A percentile compares a stretch with the other conserved stretches of the same genome.
Conservation (phyloP, 2,888 invertebrate species). For the Ephialtes manifestator region DNA sequence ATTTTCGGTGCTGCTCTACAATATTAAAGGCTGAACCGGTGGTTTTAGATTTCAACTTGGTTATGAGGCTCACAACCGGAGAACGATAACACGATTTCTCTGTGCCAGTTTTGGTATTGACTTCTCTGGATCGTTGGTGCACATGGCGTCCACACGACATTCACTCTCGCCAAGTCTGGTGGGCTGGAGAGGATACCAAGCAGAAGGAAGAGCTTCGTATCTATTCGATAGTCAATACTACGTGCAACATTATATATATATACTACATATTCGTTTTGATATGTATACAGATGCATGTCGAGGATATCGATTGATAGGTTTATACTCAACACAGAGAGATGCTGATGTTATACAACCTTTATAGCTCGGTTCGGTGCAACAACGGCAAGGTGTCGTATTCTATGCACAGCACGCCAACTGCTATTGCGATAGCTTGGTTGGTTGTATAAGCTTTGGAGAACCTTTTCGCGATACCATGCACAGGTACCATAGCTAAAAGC, state of each 20-base stretch:
- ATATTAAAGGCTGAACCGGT: neutral
- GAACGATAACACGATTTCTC: constrained; percentile 34
- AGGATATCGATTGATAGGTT: constrained; percentile 38
- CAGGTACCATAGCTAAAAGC: neutral
- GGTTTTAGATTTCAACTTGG: neutral
- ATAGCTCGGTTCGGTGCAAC: constrained; percentile 45
- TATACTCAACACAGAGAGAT: constrained; percentile 31
- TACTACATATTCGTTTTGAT: constrained; percentile 30
- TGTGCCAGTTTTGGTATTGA: constrained; percentile 22
- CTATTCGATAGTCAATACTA: constrained; percentile 79
- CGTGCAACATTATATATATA: constrained; percentile 75
- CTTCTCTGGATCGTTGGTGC: constrained; percentile 60
- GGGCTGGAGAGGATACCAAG: constrained; percentile 30
- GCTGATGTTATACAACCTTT: constrained; percentile 57
- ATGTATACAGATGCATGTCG: constrained; percentile 31
- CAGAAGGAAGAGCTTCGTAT: constrained; percentile 64
- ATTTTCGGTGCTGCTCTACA: neutral
- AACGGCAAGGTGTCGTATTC: constrained; percentile 33
- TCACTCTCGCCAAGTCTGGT: constrained; percentile 37
- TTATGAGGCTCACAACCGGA: constrained; percentile 40
- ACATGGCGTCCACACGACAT: constrained; percentile 27
- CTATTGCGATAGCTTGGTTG: constrained; percentile 29
- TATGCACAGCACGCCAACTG: constrained; percentile 40
- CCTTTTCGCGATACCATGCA: neutral
- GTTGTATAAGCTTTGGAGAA: constrained; percentile 45